Evolutionary conservation across 2,888 invertebrate genomes (phyloP).

Genomic region (Eupithecia subfuscata): DNA sequence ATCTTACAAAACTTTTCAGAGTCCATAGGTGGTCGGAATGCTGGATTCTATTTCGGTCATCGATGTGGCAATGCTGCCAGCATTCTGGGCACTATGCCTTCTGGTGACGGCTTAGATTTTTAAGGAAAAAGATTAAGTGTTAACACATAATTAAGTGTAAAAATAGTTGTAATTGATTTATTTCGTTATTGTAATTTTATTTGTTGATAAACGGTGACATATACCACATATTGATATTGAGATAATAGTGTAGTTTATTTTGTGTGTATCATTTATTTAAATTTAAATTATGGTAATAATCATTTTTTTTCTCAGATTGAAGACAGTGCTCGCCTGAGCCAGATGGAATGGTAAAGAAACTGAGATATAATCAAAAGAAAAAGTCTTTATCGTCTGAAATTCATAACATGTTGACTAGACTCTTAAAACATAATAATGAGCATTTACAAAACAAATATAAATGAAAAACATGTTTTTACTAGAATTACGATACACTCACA

Average conservation of each 20-base stretch:
- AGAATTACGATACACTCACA: constrained; percentile 55
- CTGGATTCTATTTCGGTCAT: no score
- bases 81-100: no score
- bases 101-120: no score
- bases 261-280: not conserved
- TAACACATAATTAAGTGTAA: no score
- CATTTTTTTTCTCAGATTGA: not conserved
- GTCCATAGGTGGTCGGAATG: no score
- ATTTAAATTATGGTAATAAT: not conserved
- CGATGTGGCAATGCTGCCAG: no score
- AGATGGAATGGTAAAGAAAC: constrained; percentile 56
- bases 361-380: constrained; percentile 51
- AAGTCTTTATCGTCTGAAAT: constrained; percentile 70
- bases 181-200: no score
- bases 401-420: constrained; percentile 81
- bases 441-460: constrained; percentile 77
- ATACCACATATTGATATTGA: not conserved
- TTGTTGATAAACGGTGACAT: no score
- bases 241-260: not conserved
- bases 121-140: no score
- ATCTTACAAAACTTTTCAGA: no score
- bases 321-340: constrained; percentile 9
- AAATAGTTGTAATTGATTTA: no score
- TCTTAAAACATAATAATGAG: constrained; percentile 82
- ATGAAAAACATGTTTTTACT: constrained; percentile 38